Evolutionary conservation across 2,113 vertebrate species (phyloP), one percentile per base, ranked within the genome.

Genomic region (Puffinus mauretanicus): DNA sequence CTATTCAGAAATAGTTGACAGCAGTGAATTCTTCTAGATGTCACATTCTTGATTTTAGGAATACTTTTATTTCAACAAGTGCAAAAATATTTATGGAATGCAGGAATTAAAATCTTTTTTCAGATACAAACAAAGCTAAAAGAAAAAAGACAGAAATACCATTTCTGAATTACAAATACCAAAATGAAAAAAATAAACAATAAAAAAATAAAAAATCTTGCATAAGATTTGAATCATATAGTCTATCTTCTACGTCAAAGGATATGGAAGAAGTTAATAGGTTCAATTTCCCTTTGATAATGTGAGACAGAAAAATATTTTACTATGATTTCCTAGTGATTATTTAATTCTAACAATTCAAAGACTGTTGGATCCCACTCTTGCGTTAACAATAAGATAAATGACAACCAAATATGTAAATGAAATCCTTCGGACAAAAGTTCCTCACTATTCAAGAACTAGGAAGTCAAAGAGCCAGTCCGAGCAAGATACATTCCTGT

Each of bases 311-410:
- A 85, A 95, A 93, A 93, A 76, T 44, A 93, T 77, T 95, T 85
- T 52, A 79, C 9, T 70, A 20, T 47, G 10, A 93, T 82, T 90
- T 90, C 36, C 65, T 85, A 82, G 17, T 38, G 58, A 94, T 86
- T 85, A 73, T 76, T 95, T 70, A 90, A 88, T 95, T 77, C 44
- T 85, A 88, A 62, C 60, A 95, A 94, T 94, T 58, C 64, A 83
- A 95, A 93, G 82, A 96, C 94, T 91, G 71, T 36, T 94, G 75
- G 88, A 84, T 82, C 55, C 46, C 40, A 67, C n/a, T 64, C 38
- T 21, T 76, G 51, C 55, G 29, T 36, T 93, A 96, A 82, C 60
- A 88, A 4, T 62, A 88, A 81, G 79, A 92, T 51, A 94, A 96
- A 88, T 82, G 17, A 73, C 67, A 93, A 71, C n/a, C 18, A 44